These are phyloP conservation scores for Kradibia gibbosae DNA, from an alignment of 1,140 invertebrate species.

Conservation along the genomic window DNA sequence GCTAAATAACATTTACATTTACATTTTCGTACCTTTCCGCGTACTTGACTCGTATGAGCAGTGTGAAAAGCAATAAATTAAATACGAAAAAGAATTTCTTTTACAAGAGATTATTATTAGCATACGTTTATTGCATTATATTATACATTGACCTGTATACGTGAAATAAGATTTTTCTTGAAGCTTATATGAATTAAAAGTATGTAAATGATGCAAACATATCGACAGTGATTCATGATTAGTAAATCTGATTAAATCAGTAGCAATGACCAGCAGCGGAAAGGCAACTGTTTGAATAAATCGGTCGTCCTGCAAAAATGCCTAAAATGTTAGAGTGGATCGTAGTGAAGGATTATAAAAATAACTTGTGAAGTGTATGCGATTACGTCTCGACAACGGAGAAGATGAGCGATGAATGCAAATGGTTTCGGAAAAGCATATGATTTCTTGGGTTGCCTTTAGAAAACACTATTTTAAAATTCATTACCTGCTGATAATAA, in stretches of 20 bases:
- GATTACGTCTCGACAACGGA: neutral
- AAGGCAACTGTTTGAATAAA: neutral
- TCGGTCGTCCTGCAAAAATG: neutral
- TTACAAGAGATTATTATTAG: conserved; percentile 12
- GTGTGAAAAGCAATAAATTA: neutral
- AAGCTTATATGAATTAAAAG: conserved; percentile 32
- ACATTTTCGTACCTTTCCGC: neutral
- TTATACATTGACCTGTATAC: neutral
- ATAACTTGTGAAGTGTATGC: neutral
- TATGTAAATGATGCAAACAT: conserved; percentile 34
- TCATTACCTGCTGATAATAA: conserved; percentile 26
- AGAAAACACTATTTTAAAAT: conserved; percentile 1
- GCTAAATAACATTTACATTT: neutral
- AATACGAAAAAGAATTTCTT: neutral
- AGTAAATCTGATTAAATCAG: conserved; percentile 10
- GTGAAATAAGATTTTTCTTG: conserved; percentile 32
- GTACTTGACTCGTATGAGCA: neutral
- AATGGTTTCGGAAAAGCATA: neutral
- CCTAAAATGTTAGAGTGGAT: neutral
- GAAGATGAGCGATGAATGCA: neutral
- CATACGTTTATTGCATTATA: neutral
- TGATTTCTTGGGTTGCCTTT: neutral
- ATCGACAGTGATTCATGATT: conserved; percentile 4
- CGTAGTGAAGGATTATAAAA: neutral
- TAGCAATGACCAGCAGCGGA: no score